These are phyloP conservation scores for Poecilia gillii DNA, from an alignment of 2,797 vertebrate species.

Conservation along the genomic window DNA sequence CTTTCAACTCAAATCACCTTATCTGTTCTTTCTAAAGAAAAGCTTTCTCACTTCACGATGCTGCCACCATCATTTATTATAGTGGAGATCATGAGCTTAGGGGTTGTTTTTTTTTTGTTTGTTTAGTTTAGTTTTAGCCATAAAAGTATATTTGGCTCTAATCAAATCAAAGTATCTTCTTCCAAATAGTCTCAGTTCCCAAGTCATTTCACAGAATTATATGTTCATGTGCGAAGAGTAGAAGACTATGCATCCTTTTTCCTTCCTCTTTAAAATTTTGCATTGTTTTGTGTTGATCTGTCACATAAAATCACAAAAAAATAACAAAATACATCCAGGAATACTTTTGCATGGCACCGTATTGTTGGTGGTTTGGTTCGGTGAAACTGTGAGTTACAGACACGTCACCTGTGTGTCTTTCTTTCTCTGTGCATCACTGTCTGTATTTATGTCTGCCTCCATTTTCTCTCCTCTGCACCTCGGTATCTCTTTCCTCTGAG, in stretches of 20 bases:
- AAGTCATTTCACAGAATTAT: neutral
- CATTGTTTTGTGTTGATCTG: neutral
- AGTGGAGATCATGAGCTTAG: neutral
- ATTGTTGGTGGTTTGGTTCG: constrained; percentile 35
- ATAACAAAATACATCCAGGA: neutral
- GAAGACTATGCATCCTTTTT: no score
- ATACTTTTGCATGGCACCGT: neutral
- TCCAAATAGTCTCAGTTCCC: neutral
- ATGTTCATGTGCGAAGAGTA: neutral
- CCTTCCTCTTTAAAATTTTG: neutral
- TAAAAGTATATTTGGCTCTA: neutral
- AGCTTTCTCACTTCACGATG: neutral
- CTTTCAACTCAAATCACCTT: neutral
- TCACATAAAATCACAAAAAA: neutral
- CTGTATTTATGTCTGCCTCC: constrained; percentile 55
- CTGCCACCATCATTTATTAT: neutral
- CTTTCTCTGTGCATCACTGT: constrained; percentile 49
- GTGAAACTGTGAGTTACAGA: constrained; percentile 32
- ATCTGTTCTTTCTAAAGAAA: neutral
- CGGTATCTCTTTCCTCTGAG: constrained; percentile 27
- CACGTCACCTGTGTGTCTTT: constrained; percentile 38
- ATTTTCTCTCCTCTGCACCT: constrained; percentile 33
- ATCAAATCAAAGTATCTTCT: neutral
- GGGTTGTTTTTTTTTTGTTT: neutral
- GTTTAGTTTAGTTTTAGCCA: neutral